Base-by-base conservation (phyloP, 2,113 vertebrate species). In the Tursiops truncatus region DNA sequence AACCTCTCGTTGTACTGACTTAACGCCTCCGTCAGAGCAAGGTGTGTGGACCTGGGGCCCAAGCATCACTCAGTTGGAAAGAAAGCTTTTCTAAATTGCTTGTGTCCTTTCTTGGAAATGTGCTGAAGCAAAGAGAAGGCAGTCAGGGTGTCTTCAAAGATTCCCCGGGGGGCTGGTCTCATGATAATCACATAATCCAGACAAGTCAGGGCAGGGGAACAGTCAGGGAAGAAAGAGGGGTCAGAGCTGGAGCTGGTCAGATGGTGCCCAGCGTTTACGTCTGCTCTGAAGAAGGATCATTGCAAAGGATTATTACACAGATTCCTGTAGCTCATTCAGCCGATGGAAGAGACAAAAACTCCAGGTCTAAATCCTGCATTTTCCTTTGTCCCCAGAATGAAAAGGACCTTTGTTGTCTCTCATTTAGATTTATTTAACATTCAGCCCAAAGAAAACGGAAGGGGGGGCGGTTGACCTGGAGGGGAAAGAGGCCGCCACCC, bases 311-410 rank as follows among this genome's bases (percentile, higher is more conserved):
- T 82, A 63, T 23, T 18, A n/a, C 38, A 21, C 2, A 21, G 77
- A 94, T 95, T 96, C 91, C 91, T 95, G 44, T 33, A 70, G 86
- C 31, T 86, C 10, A 38, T 44, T 98, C 82, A 97, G 82, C 82
- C 3, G 0, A 23, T 9, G 58, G 71, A 36, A 89, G 47, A 44
- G 41, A 18, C 58, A 31, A 17, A 71, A 73, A 63, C 36, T 36
- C 73, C 60, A 88, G 60, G 62, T 12, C 74, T 31, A 36, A 41
- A 74, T n/a, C 25, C 91, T 74, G 76, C 0, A 0, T 25, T 76
- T 53, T 53, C 50, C 50, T 53, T 53, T 53, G 14, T 53, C 50
- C 50, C 50, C 50, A 53, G 50, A 53, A 53, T 15, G 50, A 53
- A 53, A 53, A 15, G 14, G 50, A 53, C 50, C 50, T 53, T 53